These are phyloP conservation scores for Phyllostomus hastatus DNA, from an alignment of 2,113 vertebrate species.

Conservation along the genomic window DNA sequence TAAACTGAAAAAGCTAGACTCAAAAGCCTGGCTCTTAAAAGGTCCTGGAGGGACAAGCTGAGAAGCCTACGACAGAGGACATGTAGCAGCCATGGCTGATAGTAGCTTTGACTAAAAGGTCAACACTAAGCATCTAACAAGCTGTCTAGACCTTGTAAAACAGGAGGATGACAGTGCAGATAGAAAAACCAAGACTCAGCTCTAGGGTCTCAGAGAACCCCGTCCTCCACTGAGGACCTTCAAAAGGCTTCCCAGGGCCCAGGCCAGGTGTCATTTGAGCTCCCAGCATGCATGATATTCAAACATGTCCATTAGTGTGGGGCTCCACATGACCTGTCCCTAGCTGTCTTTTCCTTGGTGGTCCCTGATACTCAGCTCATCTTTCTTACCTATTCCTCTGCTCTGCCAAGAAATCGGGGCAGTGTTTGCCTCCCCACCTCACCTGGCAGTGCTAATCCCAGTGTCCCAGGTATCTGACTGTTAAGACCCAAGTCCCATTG, in stretches of 20 bases:
- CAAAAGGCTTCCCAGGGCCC: neutral
- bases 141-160: neutral
- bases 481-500: neutral
- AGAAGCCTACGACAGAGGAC: neutral
- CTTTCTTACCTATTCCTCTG: neutral
- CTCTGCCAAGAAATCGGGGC: neutral
- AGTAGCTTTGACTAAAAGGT: neutral
- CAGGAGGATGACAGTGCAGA: neutral
- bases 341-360: neutral
- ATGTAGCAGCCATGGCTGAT: neutral
- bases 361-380: neutral
- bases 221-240: neutral
- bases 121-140: neutral
- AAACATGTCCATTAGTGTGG: neutral
- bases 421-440: neutral
- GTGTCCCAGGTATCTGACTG: neutral
- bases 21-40: neutral
- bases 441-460: neutral
- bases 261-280: neutral
- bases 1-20: neutral
- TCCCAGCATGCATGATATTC: neutral
- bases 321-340: neutral
- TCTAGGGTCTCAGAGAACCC: neutral
- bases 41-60: neutral
- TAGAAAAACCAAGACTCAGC: neutral